A percentile compares a stretch with the other conserved stretches of the same genome.
phyloP scores from a whole-genome alignment of 2,888 invertebrate species.

The Paralinhomoeus sp. region DNA sequence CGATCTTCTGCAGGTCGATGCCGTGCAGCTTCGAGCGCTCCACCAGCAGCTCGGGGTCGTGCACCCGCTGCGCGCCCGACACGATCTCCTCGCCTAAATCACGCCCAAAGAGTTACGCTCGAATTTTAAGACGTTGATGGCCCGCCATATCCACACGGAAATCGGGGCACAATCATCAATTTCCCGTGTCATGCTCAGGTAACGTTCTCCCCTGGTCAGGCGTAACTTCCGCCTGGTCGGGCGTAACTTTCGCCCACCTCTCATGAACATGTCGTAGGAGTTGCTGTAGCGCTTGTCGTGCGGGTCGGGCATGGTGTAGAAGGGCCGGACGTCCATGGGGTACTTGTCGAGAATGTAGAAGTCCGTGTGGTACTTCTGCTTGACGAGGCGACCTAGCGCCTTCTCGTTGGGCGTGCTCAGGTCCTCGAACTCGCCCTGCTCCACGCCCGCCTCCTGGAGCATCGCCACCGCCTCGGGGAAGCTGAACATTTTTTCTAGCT shows the following conservation, averaged over 20 bases:
- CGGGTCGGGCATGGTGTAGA: constrained; percentile 98
- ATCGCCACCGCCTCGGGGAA: constrained; percentile 64
- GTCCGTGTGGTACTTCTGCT: constrained; percentile 75
- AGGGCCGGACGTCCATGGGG: constrained; percentile 81
- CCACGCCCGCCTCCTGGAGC: constrained; percentile 65
- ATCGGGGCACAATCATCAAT: too few species aligned
- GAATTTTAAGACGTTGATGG: too few species aligned
- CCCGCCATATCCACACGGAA: too few species aligned
- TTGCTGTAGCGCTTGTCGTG: constrained; percentile 62
- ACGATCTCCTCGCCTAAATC: constrained; percentile 57
- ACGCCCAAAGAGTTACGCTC: too few species aligned
- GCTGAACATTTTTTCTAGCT: constrained; percentile 7
- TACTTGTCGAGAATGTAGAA: constrained; percentile 97
- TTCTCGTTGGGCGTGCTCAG: constrained; percentile 41
- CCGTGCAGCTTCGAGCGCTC: constrained; percentile 70
- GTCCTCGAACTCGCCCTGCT: constrained; percentile 74
- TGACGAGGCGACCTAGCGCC: constrained; percentile 65
- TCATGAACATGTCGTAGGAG: constrained; percentile 99
- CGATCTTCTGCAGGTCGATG: constrained; percentile 70
- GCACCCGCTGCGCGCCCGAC: constrained; percentile 91
- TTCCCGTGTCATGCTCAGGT: too few species aligned
- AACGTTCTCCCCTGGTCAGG: too few species aligned
- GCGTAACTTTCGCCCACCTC: constrained; percentile 45
- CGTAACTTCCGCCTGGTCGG: too few species aligned
- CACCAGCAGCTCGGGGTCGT: constrained; percentile 67